Conservation (phyloP, 2,888 invertebrate genomes). For the Tiliacea citrago region DNA sequence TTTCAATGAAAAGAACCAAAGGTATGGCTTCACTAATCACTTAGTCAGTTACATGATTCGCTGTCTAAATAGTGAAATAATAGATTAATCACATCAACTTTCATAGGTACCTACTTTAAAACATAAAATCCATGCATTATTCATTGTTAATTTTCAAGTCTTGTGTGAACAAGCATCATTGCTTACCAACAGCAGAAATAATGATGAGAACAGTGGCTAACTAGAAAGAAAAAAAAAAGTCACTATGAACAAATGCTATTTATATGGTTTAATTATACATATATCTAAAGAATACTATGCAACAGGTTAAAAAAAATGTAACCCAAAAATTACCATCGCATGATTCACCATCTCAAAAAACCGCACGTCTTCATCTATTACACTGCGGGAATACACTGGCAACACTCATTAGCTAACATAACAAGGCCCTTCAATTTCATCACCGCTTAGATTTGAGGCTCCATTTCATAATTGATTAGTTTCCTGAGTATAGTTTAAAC, state of each 20-base stretch:
- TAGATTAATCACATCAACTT: no score
- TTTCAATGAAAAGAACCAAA: neutral
- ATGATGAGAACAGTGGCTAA: no score
- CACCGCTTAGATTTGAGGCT: slow-evolving; percentile 62
- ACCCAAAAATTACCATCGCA: neutral
- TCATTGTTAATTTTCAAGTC: neutral
- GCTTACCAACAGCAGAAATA: no score
- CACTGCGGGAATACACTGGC: slow-evolving; percentile 23
- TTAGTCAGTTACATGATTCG: neutral
- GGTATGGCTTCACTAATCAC: no score
- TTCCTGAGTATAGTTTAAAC: slow-evolving; percentile 64
- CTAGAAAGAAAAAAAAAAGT: neutral
- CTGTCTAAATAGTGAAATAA: no score
- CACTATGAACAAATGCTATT: neutral
- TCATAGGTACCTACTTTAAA: neutral
- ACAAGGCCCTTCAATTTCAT: slow-evolving; percentile 59
- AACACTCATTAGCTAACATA: slow-evolving; percentile 62
- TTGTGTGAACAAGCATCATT: neutral
- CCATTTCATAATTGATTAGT: slow-evolving; percentile 76
- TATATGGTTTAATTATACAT: no score
- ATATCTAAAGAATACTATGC: no score
- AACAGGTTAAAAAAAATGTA: neutral
- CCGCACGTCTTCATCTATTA: slow-evolving; percentile 20
- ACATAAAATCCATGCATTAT: neutral
- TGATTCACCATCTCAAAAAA: slow-evolving; percentile 3